Evolutionary conservation across 2,888 invertebrate genomes (phyloP).

Genomic region (Ceriagrion tenellum): DNA sequence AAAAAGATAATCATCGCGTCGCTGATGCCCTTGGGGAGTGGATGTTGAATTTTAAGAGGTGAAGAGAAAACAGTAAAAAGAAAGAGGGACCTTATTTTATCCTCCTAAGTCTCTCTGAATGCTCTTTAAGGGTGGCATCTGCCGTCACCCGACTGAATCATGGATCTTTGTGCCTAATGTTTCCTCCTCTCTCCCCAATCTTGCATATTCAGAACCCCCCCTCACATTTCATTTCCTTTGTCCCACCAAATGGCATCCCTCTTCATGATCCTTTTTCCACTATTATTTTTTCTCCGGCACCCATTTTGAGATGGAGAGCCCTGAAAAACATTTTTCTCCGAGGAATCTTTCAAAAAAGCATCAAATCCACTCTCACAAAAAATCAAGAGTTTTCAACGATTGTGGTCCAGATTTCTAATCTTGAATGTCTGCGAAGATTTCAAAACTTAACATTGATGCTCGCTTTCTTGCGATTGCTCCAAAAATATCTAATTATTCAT

Average conservation of each 20-base stretch:
- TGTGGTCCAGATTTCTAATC: neutral
- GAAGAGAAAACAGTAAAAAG: too few relatives aligned
- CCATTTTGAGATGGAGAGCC: neutral
- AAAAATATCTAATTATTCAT: too few relatives aligned
- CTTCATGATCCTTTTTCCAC: neutral
- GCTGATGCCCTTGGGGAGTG: too few relatives aligned
- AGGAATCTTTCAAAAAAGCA: neutral
- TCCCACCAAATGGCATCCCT: neutral
- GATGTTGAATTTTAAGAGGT: too few relatives aligned
- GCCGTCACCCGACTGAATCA: neutral
- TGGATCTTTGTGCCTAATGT: neutral
- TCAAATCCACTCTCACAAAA: neutral
- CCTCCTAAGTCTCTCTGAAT: neutral
- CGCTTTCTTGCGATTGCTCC: too few relatives aligned
- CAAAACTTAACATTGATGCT: neutral
- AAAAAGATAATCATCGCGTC: too few relatives aligned
- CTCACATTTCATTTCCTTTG: slow-evolving; percentile 13
- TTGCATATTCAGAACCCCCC: neutral
- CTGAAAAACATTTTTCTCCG: neutral
- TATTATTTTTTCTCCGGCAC: neutral
- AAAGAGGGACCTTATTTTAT: too few relatives aligned
- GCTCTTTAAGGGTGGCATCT: neutral
- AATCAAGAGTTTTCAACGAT: neutral
- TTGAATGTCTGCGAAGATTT: neutral
- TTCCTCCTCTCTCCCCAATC: neutral